Conservation (phyloP, 2,797 vertebrate genomes). For the Lepidocolaptes lacrymiger region DNA sequence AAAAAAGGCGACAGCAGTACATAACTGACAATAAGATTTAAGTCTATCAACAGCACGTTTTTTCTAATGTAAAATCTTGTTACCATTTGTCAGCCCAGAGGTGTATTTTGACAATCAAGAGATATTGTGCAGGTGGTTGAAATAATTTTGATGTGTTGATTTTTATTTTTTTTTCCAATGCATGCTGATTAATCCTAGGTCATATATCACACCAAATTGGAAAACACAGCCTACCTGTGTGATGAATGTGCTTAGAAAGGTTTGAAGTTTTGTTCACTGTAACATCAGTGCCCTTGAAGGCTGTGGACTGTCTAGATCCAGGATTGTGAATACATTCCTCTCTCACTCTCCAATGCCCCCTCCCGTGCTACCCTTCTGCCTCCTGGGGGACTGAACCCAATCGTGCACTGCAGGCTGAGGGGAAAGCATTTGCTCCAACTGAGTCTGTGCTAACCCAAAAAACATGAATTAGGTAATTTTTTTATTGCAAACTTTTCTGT, state of each 20-base stretch:
- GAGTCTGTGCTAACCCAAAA: not conserved
- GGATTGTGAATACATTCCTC: not conserved
- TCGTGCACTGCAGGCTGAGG: not conserved
- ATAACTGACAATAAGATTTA: not conserved
- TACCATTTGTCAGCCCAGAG: not conserved
- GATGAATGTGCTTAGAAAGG: constrained; percentile 21
- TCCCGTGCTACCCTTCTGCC: not conserved
- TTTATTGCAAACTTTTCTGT: not conserved
- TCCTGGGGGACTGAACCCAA: not conserved
- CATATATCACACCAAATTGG: constrained; percentile 4
- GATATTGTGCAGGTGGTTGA: not conserved
- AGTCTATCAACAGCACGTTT: not conserved
- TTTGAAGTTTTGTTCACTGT: not conserved
- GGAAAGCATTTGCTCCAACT: not conserved
- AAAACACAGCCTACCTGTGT: not conserved
- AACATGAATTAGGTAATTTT: not conserved
- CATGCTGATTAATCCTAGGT: constrained; percentile 22
- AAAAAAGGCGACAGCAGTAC: not conserved
- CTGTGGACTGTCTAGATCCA: not conserved
- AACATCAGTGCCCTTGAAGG: constrained; percentile 18
- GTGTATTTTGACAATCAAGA: constrained; percentile 16
- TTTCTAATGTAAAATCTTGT: constrained; percentile 9
- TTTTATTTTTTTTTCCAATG: not conserved
- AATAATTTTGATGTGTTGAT: constrained; percentile 9
- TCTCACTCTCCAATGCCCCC: not conserved